Evolutionary conservation across 2,113 vertebrate species (phyloP).

Genomic region (Tupaia chinensis): DNA sequence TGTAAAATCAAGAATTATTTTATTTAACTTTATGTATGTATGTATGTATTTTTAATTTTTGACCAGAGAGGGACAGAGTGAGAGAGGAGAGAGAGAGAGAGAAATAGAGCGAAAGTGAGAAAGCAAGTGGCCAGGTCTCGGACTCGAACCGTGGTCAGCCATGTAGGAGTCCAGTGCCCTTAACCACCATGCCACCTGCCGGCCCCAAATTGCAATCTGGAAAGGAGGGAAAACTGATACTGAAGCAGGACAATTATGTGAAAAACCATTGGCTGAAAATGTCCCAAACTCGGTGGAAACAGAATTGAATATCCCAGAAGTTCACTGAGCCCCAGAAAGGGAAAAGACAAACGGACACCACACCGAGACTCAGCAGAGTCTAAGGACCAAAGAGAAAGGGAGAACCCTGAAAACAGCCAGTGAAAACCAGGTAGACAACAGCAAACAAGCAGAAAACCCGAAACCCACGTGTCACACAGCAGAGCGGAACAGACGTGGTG

Average conservation of each 20-base stretch:
- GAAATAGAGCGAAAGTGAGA: too few relatives aligned
- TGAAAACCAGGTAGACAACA: not conserved
- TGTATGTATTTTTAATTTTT: too few relatives aligned
- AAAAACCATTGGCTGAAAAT: not conserved
- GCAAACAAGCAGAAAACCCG: not conserved
- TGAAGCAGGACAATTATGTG: not conserved
- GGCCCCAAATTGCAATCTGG: not conserved
- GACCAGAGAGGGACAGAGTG: too few relatives aligned
- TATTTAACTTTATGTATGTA: too few relatives aligned
- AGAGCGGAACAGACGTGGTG: not conserved
- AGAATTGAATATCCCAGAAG: not conserved
- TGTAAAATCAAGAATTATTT: too few relatives aligned
- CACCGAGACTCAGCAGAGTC: not conserved
- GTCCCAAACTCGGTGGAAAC: not conserved
- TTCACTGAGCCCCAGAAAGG: not conserved
- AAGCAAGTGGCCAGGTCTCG: too few relatives aligned
- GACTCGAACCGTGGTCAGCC: too few relatives aligned
- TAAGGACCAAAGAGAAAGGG: not conserved
- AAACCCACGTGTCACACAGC: not conserved
- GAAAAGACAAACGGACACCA: not conserved
- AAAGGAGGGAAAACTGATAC: not conserved
- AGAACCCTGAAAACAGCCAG: not conserved
- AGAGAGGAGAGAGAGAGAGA: too few relatives aligned
- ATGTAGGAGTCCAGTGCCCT: too few relatives aligned
- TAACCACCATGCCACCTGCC: too few relatives aligned